Conservation (phyloP, 2,888 invertebrate genomes). For the Protodeltote pygarga region DNA sequence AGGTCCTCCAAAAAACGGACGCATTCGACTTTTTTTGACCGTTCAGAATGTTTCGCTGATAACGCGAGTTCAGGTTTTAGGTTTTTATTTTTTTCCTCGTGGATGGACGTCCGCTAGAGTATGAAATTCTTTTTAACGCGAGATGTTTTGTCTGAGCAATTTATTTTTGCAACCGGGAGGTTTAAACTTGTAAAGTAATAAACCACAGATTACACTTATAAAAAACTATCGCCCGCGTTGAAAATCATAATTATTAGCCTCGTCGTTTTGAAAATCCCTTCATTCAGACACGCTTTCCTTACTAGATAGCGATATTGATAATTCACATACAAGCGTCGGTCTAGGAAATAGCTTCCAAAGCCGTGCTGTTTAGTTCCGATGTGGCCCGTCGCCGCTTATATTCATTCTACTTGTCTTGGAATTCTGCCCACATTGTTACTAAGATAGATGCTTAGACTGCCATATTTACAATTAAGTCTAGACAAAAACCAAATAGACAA, state of each 20-base stretch:
- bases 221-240: too few species aligned
- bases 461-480: conserved; percentile 34
- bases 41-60: conserved; percentile 33
- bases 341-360: conserved; percentile 31
- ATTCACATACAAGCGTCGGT: conserved; percentile 11
- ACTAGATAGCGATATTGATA: conserved; percentile 8
- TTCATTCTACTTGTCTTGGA: conserved; percentile 41
- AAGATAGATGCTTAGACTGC: conserved; percentile 9
- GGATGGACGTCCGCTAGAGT: conserved; percentile 8
- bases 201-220: too few species aligned
- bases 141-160: background rate
- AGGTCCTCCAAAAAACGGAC: conserved; percentile 51
- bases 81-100: conserved; percentile 17
- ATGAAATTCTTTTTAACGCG: conserved; percentile 8
- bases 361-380: conserved; percentile 34
- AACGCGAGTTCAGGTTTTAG: conserved; percentile 24
- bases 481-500: conserved; percentile 33
- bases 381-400: conserved; percentile 21
- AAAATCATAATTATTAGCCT: too few species aligned
- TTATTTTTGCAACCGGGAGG: background rate
- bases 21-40: conserved; percentile 34
- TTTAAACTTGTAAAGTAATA: too few species aligned
- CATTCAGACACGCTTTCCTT: background rate
- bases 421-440: conserved; percentile 31
- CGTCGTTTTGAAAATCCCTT: background rate